Conservation (phyloP, 2,888 invertebrate genomes). For the Cryptus viduatorius region DNA sequence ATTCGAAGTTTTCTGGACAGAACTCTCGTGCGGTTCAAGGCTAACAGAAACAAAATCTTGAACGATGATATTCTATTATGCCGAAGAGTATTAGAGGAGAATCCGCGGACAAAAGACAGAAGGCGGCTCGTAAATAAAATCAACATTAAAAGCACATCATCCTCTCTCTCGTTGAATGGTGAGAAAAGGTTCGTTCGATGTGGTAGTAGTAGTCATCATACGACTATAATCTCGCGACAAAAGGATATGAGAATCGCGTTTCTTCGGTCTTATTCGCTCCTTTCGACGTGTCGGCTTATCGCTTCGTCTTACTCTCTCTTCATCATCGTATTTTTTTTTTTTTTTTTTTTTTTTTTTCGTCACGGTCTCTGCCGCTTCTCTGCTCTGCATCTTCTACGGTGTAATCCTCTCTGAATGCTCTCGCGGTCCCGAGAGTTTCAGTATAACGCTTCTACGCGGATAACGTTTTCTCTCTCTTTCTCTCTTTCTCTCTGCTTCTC, state of each 20-base stretch:
- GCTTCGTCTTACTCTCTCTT: conserved; percentile 6
- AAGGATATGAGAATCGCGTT: conserved; percentile 57
- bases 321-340: not conserved
- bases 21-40: conserved; percentile 56
- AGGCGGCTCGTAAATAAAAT: conserved; percentile 72
- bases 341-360: conserved; percentile 46
- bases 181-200: conserved; percentile 41
- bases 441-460: conserved; percentile 26
- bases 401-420: conserved; percentile 66
- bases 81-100: conserved; percentile 39
- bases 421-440: conserved; percentile 18
- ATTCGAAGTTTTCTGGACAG: not conserved
- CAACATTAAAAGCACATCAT: conserved; percentile 73
- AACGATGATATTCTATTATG: conserved; percentile 27
- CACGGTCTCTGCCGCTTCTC: conserved; percentile 51
- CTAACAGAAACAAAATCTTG: conserved; percentile 57
- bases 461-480: conserved; percentile 13
- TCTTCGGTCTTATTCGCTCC: conserved; percentile 45
- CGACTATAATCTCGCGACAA: conserved; percentile 71
- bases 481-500: too few relatives aligned
- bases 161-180: conserved; percentile 54
- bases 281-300: conserved; percentile 34
- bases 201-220: conserved; percentile 69
- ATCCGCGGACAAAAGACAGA: conserved; percentile 61
- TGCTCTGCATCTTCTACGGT: conserved; percentile 61